phyloP scores from a whole-genome alignment of 2,113 vertebrate genomes.

The Forbesichthys papilliferus region DNA sequence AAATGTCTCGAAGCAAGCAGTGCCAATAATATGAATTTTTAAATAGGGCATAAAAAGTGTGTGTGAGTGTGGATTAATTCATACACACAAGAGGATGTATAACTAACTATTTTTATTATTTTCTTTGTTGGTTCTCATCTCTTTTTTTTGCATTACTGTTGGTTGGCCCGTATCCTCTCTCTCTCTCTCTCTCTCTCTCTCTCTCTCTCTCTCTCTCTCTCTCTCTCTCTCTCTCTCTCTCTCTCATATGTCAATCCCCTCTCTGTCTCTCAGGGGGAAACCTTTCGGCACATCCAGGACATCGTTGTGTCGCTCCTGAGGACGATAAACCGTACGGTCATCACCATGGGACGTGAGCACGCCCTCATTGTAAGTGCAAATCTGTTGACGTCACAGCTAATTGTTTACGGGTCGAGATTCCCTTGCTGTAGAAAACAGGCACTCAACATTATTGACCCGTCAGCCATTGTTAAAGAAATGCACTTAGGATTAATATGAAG shows the following conservation, averaged over 20 bases:
- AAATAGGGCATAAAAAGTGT: constrained; percentile 4
- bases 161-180: neutral
- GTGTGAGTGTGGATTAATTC: neutral
- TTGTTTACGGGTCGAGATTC: neutral
- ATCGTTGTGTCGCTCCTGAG: constrained; percentile 88
- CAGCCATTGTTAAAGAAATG: no score
- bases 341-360: constrained; percentile 90
- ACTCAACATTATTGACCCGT: no score
- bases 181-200: constrained; percentile 26
- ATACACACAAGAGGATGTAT: no score
- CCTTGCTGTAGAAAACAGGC: neutral
- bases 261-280: constrained; percentile 77
- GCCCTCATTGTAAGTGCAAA: constrained; percentile 86
- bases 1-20: neutral
- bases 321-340: constrained; percentile 89
- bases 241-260: neutral
- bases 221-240: neutral
- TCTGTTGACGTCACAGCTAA: no score
- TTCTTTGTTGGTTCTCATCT: neutral
- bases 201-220: neutral
- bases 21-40: neutral
- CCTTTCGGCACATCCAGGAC: constrained; percentile 88
- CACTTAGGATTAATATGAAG: no score
- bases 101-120: constrained; percentile 4
- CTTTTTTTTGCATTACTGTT: rapidly evolving